Evolutionary conservation across 2,797 vertebrate genomes (phyloP).

Genomic region (Nyctalus aviator): DNA sequence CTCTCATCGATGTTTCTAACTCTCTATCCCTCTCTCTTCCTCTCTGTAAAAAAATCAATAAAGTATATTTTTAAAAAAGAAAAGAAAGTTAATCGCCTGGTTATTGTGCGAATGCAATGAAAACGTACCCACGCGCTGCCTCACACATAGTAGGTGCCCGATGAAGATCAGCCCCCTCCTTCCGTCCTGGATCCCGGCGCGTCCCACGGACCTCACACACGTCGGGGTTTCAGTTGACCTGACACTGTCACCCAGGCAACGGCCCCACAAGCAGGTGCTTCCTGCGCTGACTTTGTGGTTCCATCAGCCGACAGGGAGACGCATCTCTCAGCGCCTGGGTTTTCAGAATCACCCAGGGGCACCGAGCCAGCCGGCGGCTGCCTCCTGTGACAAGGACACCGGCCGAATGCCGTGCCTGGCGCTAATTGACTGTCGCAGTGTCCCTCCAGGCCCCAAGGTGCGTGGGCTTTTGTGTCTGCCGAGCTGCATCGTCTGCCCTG

Average conservation of each 20-base stretch:
- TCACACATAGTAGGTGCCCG: not conserved
- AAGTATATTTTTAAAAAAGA: too few species aligned
- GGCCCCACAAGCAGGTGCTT: not conserved
- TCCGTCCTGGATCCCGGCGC: accelerated
- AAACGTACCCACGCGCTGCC: not conserved
- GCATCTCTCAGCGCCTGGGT: not conserved
- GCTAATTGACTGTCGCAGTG: not conserved
- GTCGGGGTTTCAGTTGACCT: not conserved
- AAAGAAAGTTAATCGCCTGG: not conserved
- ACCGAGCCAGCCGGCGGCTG: not conserved
- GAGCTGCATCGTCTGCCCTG: not conserved
- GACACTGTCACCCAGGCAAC: not conserved
- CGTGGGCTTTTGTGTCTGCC: conserved; percentile 13
- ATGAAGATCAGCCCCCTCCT: not conserved
- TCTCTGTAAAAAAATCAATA: too few species aligned
- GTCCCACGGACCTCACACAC: accelerated
- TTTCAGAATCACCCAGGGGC: conserved; percentile 54
- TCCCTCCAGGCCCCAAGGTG: not conserved
- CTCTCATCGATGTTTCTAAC: too few species aligned
- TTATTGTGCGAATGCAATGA: not conserved
- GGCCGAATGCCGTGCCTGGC: not conserved
- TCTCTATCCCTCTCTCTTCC: too few species aligned
- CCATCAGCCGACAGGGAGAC: not conserved
- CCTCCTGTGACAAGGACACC: conserved; percentile 50
- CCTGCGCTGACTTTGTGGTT: not conserved